Evolutionary conservation across 2,797 vertebrate genomes (phyloP), one percentile per base, ranked within the genome.

Genomic region (Allobates femoralis): DNA sequence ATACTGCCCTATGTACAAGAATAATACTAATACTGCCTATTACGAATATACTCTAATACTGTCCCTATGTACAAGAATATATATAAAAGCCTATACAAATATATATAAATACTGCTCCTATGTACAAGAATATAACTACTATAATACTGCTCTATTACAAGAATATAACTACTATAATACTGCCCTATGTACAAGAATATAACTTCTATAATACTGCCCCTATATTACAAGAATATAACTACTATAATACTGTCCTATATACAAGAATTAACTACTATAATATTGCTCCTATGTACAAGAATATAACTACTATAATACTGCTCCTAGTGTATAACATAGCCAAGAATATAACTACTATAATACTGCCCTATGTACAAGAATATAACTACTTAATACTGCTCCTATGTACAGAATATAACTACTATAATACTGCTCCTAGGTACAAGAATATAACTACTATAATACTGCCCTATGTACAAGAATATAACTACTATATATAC

Each of bases 121-220:
- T 23, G 23, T 58, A 58, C 21, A 58, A 58, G 56, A 58, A 58
- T 58, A 23, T 58, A 23, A n/a, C 32, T 37, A 69, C 66, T 69
- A 69, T 69, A 69, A 69, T 69, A 69, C 66, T 37, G 32, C 66
- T 23, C 11, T 32, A 30, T 69, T 69, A 69, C 66, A 69, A 37
- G 66, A 69, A 69, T 69, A 69, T 69, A 37, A 69, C 66, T 69
- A 69, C 66, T 69, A 69, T 69, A 34, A 69, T 69, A 69, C 66
- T 34, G 66, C 66, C 66, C 66, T 69, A 69, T 69, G 32, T 69
- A 37, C 66, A 66, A 66, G 64, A 66, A 66, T 66, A 32, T 66
- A 66, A 66, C 64, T 66, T 30, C 64, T 32, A 66, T 66, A 32
- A 66, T 66, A 66, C 64, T 66, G 64, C 64, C 8, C 64, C 28